Base-by-base conservation (phyloP, 1,140 invertebrate species). In the Formica selysi region DNA sequence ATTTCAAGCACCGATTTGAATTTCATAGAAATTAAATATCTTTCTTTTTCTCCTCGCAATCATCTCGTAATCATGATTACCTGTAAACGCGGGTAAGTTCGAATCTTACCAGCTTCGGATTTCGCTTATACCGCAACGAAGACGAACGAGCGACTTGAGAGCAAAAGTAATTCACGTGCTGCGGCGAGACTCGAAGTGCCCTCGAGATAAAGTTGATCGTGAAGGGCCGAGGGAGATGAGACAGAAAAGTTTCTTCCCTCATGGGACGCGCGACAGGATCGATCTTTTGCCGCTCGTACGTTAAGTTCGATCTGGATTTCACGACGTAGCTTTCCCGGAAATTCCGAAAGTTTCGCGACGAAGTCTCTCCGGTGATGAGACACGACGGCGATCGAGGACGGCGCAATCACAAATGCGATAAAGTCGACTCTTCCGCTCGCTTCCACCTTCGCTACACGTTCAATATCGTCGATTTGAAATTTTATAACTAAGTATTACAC, bases 171-270 rank as follows among this genome's bases (percentile, higher is more conserved):
- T 90, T 90, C 85, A 86, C 85, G 87, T 80, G 64, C 73, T 54
- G 68, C 62, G 54, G 64, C 74, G 44, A 51, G 80, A 85, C 62
- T 86, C 76, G 64, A 71, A 89, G 76, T 62, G 36, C 70, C 85
- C 80, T 87, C 79, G 71, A 89, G 87, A 87, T 74, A 84, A 90
- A 90, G 87, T 89, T 76, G 87, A 89, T 89, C 85, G 88, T 44
- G 68, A 26, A 76, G 59, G 68, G 8, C 38, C 29, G 76, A 51
- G 74, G 41, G 41, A 62, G 86, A 83, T 59, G 76, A 65, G 70
- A 57, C 36, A 71, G 89, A 87, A 87, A 90, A 86, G 64, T 90
- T 85, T 74, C n/a, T 71, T 81, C 59, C 51, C 81, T 32, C 51
- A 13, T 32, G 22, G 29, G 19, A 22, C 2, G 22, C 19, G 41